These are phyloP conservation scores for Galaxias olidus DNA, from an alignment of 2,797 vertebrate species.

Conservation along the genomic window DNA sequence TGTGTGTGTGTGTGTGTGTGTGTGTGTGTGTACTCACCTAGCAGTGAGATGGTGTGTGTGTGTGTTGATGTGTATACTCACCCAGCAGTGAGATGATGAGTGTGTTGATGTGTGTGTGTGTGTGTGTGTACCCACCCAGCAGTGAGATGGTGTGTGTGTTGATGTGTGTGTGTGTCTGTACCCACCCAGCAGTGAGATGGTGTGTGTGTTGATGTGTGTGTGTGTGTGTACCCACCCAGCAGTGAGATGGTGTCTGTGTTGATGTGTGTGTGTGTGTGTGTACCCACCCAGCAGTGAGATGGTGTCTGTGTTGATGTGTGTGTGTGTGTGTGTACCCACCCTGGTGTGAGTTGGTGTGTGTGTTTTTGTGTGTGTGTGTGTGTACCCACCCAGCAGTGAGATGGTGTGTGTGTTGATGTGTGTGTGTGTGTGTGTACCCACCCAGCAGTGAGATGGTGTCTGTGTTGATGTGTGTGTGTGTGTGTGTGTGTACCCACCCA, in stretches of 20 bases:
- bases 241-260: slow-evolving; percentile 73
- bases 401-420: neutral
- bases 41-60: slow-evolving; percentile 71
- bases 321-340: slow-evolving; percentile 54
- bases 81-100: neutral
- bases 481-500: neutral
- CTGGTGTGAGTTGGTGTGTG: slow-evolving; percentile 71
- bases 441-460: slow-evolving; percentile 73
- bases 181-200: neutral
- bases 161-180: slow-evolving; percentile 52
- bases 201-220: slow-evolving; percentile 4
- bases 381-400: neutral
- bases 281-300: neutral
- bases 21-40: slow-evolving; percentile 65
- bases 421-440: slow-evolving; percentile 40
- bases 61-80: slow-evolving; percentile 62
- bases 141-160: slow-evolving; percentile 73
- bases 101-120: slow-evolving; percentile 6
- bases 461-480: slow-evolving; percentile 73
- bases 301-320: neutral
- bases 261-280: slow-evolving; percentile 57
- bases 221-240: slow-evolving; percentile 61
- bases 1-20: slow-evolving; percentile 4
- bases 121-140: slow-evolving; percentile 61
- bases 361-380: slow-evolving; percentile 70